Evolutionary conservation across 2,113 vertebrate genomes (phyloP).

Genomic region (Aramus guarauna): DNA sequence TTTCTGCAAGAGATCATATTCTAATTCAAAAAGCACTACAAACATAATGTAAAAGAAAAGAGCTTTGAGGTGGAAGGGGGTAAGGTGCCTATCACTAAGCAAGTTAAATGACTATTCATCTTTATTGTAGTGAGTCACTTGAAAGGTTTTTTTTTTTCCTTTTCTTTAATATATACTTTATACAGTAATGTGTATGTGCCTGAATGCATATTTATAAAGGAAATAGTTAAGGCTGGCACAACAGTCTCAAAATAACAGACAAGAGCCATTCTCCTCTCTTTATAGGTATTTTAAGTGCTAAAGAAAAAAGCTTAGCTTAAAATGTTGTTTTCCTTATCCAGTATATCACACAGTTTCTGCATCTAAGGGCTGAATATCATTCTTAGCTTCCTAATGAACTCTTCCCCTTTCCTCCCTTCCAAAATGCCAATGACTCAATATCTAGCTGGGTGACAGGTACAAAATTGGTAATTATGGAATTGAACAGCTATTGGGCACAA

Average conservation of each 20-base stretch:
- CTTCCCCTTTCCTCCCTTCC: not conserved
- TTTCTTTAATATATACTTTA: not conserved
- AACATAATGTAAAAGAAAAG: not conserved
- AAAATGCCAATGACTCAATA: not conserved
- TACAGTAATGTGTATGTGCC: fast-evolving
- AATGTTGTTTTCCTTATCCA: not conserved
- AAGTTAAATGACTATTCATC: not conserved
- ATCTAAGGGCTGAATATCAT: not conserved
- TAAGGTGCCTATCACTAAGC: not conserved
- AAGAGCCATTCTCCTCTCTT: not conserved
- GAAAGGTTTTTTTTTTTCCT: not conserved
- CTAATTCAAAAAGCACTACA: not conserved
- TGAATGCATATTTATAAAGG: not conserved
- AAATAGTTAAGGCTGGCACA: not conserved
- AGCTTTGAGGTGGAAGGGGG: not conserved
- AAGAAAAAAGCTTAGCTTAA: not conserved
- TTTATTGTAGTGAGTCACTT: not conserved
- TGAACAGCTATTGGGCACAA: not conserved
- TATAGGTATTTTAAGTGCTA: not conserved
- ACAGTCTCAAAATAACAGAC: not conserved
- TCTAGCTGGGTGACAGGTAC: not conserved
- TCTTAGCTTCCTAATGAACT: not conserved
- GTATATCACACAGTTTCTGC: not conserved
- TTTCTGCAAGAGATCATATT: not conserved
- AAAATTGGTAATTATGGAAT: not conserved